Evolutionary conservation across 2,797 vertebrate species (phyloP).

Genomic region (Hydrocynus forskahlii): DNA sequence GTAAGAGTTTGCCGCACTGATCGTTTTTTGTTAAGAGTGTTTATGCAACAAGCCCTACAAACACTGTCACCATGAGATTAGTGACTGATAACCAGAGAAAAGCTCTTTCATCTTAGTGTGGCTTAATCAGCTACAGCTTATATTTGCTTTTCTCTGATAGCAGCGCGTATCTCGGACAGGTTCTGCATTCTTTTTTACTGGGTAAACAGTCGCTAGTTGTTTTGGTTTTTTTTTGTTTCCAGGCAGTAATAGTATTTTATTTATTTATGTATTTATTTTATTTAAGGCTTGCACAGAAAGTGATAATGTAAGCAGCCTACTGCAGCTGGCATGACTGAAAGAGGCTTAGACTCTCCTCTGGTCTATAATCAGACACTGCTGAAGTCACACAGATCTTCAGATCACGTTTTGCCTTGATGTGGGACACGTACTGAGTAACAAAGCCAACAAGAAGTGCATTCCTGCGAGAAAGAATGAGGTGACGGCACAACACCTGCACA

Average conservation of each 20-base stretch:
- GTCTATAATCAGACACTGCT: background rate
- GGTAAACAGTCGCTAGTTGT: background rate
- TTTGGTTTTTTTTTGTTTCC: background rate
- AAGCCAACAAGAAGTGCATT: no score
- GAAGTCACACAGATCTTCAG: background rate
- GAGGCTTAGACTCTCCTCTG: background rate
- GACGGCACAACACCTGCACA: no score
- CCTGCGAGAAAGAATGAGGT: no score
- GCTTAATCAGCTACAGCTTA: slow-evolving; percentile 30
- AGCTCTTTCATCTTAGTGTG: slow-evolving; percentile 22
- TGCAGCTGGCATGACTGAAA: background rate
- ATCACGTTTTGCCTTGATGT: background rate
- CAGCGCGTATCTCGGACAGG: no score
- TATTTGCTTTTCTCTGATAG: slow-evolving; percentile 44
- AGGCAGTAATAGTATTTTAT: background rate
- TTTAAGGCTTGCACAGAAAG: background rate
- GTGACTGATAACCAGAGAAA: background rate
- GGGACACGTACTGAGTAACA: background rate
- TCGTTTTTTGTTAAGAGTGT: background rate
- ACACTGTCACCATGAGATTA: slow-evolving; percentile 4
- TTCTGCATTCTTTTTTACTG: no score
- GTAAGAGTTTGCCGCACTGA: background rate
- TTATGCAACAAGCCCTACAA: slow-evolving; percentile 20
- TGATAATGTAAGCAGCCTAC: background rate
- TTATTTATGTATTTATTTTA: no score